Evolutionary conservation across 1,140 invertebrate genomes (phyloP).

Genomic region (Heterodera schachtii): DNA sequence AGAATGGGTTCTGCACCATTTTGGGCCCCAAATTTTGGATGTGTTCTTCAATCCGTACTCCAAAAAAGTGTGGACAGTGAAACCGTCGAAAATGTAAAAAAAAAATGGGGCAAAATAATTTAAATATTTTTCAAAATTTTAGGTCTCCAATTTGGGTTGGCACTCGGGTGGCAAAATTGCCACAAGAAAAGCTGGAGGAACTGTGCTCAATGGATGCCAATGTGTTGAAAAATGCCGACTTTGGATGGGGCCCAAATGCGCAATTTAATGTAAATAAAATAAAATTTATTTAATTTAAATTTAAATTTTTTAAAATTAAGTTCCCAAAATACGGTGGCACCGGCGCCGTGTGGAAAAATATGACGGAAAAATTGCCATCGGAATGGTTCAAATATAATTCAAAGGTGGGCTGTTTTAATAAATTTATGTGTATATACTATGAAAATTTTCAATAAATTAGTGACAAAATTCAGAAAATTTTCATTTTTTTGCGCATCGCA

Average conservation of each 20-base stretch:
- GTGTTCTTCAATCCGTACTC: slow-evolving; percentile 66
- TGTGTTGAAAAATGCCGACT: slow-evolving; percentile 62
- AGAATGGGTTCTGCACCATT: slow-evolving; percentile 62
- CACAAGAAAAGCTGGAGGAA: slow-evolving; percentile 61
- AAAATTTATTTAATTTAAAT: slow-evolving; percentile 9
- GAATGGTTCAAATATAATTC: slow-evolving; percentile 61
- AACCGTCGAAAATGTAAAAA: slow-evolving; percentile 59
- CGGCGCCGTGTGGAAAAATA: slow-evolving; percentile 63
- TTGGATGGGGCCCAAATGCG: slow-evolving; percentile 65
- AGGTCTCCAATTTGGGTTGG: slow-evolving; percentile 59
- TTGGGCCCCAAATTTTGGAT: slow-evolving; percentile 63
- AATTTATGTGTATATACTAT: neutral
- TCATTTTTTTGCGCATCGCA: neutral
- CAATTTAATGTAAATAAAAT: slow-evolving; percentile 41
- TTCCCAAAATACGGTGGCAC: slow-evolving; percentile 66
- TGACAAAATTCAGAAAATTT: neutral
- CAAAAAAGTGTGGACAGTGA: slow-evolving; percentile 64
- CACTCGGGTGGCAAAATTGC: slow-evolving; percentile 62
- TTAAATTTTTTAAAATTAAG: neutral
- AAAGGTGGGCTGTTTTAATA: slow-evolving; percentile 41
- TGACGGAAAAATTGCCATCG: slow-evolving; percentile 56
- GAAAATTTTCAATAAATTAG: neutral
- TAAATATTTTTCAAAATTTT: slow-evolving; percentile 21
- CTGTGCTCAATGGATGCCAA: slow-evolving; percentile 60
- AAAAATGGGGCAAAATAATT: neutral